Base-by-base conservation (phyloP, 2,888 invertebrate species). In the Drosophila kokeensis region DNA sequence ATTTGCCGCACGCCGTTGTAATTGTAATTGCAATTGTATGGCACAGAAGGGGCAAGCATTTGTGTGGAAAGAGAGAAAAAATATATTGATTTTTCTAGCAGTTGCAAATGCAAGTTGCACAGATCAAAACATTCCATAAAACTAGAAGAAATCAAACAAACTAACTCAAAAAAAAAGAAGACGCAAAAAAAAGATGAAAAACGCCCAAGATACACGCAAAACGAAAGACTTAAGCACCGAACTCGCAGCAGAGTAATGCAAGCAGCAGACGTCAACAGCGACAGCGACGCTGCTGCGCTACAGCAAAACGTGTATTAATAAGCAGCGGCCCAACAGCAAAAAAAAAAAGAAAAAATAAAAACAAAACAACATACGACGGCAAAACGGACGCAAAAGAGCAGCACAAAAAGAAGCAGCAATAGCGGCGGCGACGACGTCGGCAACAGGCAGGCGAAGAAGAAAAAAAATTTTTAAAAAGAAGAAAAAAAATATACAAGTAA, bases 401-500 rank as follows among this genome's bases (percentile, higher is more conserved):
- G 71, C 76, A 81, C 68, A 75, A 87, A 84, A 81, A 82, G 73
- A 87, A 87, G 75, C 76, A 86, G 63, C 75, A 69, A 54, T 67
- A 79, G 30, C 79, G 68, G 54, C 69, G 69, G 60, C 69, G 64
- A 73, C 81, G 73, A 61, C 73, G 82, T 71, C 79, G 72, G 79
- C 72, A 80, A 73, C 73, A 83, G 75, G 81, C 79, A 78, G 72
- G 72, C 70, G 57, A 68, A 72, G 70, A 79, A 81, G 58, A 69
- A 69, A 72, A 80, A 82, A 82, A 77, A 78, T 68, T 79, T 77
- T 76, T 79, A 42, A 24, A 53, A 34, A 24, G 6, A 18, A 45
- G 24, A 36, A 53, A 87, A 86, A 85, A 90, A 84, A 90, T 85
- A 79, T 90, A 90, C 90, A 92, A 92, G 90, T 91, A 93, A 93